phyloP scores from a whole-genome alignment of 2,888 invertebrate genomes.

The Glyphotaelius pellucidus region DNA sequence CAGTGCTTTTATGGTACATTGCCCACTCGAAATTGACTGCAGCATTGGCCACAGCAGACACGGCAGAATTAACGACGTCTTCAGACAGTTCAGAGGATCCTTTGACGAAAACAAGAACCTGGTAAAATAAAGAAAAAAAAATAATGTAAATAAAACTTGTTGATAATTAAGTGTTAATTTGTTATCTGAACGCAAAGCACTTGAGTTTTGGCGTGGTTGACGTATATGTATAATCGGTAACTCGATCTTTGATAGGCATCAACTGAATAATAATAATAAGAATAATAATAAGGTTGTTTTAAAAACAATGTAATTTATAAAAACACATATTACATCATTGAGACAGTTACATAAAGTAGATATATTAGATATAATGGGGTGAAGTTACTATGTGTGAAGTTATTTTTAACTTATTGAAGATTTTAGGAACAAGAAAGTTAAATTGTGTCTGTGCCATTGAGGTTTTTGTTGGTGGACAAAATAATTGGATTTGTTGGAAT shows the following conservation, averaged over 20 bases:
- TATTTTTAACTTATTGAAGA: too few species aligned
- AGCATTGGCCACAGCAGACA: constrained; percentile 8
- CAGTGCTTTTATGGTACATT: not conserved
- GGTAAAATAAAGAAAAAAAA: not conserved
- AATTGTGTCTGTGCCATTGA: too few species aligned
- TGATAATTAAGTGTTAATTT: not conserved
- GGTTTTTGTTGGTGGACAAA: too few species aligned
- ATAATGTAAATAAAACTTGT: not conserved
- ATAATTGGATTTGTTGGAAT: too few species aligned
- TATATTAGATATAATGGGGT: too few species aligned
- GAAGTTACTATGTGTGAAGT: too few species aligned
- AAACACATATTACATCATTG: too few species aligned
- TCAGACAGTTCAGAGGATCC: not conserved
- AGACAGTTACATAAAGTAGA: too few species aligned
- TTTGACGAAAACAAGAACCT: not conserved
- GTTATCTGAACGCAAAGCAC: not conserved
- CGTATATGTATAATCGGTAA: not conserved
- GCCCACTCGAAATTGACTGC: constrained; percentile 30
- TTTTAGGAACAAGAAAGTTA: too few species aligned
- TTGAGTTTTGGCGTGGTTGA: not conserved
- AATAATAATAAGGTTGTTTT: too few species aligned
- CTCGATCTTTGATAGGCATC: not conserved
- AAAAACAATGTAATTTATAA: too few species aligned
- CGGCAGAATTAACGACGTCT: not conserved
- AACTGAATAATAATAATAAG: too few species aligned